phyloP scores from a whole-genome alignment of 2,113 vertebrate species.

The Pseudois nayaur region DNA sequence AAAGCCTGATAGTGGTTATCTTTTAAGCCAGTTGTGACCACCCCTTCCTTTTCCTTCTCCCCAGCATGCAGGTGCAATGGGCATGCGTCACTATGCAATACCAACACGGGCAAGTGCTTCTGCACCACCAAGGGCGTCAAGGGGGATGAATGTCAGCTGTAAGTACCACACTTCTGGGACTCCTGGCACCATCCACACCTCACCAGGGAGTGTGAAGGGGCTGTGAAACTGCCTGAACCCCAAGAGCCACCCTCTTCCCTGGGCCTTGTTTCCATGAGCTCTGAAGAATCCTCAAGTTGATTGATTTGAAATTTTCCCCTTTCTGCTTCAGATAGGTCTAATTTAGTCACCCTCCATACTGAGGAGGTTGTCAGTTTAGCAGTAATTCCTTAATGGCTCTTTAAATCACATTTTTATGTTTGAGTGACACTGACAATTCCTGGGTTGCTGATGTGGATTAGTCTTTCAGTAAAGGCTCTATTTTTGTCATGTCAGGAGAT shows the following conservation, averaged over 20 bases:
- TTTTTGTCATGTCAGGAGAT: neutral
- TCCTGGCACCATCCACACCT: neutral
- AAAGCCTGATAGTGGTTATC: neutral
- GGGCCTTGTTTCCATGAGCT: neutral
- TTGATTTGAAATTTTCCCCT: neutral
- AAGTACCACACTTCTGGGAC: constrained; percentile 75
- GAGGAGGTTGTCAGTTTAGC: neutral
- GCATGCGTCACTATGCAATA: constrained; percentile 94
- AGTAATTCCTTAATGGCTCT: neutral
- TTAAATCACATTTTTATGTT: neutral
- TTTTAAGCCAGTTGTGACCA: constrained; percentile 2
- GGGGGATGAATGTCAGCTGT: constrained; percentile 98
- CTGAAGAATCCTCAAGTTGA: neutral
- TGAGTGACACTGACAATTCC: neutral
- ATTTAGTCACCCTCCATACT: neutral
- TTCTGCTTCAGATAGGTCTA: neutral
- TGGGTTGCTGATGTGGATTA: neutral
- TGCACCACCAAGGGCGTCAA: constrained; percentile 99
- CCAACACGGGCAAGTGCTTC: constrained; percentile 96
- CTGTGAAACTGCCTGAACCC: neutral
- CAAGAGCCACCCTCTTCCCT: neutral
- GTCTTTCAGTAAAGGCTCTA: neutral
- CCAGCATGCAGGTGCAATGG: constrained; percentile 98
- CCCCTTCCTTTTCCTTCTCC: constrained; percentile 1
- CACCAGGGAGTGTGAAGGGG: neutral